Conservation (phyloP, 1,140 invertebrate species). For the Calliphora vicina region DNA sequence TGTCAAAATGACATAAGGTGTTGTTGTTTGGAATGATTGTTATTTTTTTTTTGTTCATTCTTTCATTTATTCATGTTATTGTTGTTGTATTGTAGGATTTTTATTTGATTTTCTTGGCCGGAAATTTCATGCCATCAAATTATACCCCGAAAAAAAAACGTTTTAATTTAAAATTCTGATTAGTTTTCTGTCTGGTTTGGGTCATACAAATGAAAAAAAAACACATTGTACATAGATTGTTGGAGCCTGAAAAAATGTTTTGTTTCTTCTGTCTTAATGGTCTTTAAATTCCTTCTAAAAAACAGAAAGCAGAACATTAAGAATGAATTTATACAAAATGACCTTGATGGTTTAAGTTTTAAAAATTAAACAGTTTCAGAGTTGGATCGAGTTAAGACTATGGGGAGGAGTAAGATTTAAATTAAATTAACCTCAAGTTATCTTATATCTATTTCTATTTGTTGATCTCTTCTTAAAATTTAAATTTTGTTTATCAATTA, state of each 20-base stretch:
- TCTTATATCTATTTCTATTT: too few species aligned
- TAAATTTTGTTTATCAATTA: too few species aligned
- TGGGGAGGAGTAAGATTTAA: too few species aligned
- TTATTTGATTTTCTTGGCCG: conserved; percentile 20
- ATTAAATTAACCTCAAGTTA: too few species aligned
- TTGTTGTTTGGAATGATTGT: conserved; percentile 25
- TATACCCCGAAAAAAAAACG: conserved; percentile 27
- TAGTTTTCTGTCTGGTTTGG: conserved; percentile 28
- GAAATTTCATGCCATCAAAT: conserved; percentile 34
- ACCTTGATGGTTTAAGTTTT: background rate
- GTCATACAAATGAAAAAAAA: background rate
- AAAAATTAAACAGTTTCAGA: background rate
- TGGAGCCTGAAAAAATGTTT: conserved; percentile 2
- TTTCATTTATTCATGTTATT: conserved; percentile 16
- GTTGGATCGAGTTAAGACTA: too few species aligned
- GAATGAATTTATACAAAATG: background rate
- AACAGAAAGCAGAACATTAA: background rate
- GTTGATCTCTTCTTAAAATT: too few species aligned
- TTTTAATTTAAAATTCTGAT: conserved; percentile 33
- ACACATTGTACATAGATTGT: background rate
- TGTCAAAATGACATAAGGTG: conserved; percentile 36
- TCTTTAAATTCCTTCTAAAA: background rate
- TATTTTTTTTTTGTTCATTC: conserved; percentile 7
- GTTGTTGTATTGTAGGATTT: conserved; percentile 11
- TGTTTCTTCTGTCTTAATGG: background rate